Base-by-base conservation (phyloP, 2,797 vertebrate species). In the Poeciliopsis paucimaculata region DNA sequence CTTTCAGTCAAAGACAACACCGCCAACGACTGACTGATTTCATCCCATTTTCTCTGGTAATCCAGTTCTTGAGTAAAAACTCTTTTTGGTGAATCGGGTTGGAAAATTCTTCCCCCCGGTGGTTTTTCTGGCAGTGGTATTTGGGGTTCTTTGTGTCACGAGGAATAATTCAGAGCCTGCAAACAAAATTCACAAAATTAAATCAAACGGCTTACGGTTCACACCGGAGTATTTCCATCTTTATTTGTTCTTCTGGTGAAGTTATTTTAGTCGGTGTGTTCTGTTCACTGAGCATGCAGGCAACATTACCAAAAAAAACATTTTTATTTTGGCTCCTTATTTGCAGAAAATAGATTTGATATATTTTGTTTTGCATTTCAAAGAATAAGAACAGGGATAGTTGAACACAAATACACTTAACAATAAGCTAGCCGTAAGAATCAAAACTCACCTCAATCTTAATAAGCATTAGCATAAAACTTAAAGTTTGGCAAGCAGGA, bases 1-100 rank as follows among this genome's bases (percentile, higher is more conserved):
- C 51, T 53, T 70, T 81, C 79, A 79, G 82, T 91, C 77, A 86
- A 82, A 87, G 60, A 76, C 82, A 83, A 78, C 57, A 72, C 57
- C 46, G 77, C 68, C 55, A 80, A 68, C 72, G 72, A 31, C 41
- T 62, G n/a, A 86, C 78, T 47, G 10, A 71, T 75, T 83, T 79
- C 66, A 51, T 77, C 68, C 47, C 78, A 75, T 75, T 81, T 62
- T 49, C 51, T 39, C 60, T 47, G 70, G 78, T 64, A 49, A 10
- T 73, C 64, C 73, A 51, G 0, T 84, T 75, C 28, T 85, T 81
- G 34, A 84, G 80, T 77, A 49, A 85, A 75, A 87, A 84, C 76
- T 82, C 16, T 55, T 80, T 77, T 82, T 75, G 76, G 81, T 81
- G 5, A 57, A 36, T n/a, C 77, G 18, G 53, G 70, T 74, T 75